Conservation (phyloP, 2,113 vertebrate genomes). For the Petroica traversi region DNA sequence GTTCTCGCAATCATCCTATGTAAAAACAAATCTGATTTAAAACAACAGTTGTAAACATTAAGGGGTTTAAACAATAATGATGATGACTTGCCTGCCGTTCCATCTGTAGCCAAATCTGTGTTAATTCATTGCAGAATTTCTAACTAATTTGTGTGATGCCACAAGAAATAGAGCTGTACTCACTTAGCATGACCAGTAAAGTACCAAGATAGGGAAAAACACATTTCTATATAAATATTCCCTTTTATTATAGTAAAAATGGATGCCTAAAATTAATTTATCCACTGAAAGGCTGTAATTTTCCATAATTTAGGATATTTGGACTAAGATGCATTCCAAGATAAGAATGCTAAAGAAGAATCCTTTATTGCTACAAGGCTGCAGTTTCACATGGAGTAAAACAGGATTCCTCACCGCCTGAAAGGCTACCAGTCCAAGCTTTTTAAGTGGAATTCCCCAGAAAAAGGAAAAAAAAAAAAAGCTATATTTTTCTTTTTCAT, state of each 20-base stretch:
- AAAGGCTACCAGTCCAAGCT: not conserved
- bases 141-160: not conserved
- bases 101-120: constrained; percentile 7
- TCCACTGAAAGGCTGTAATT: not conserved
- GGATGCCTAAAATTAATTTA: not conserved
- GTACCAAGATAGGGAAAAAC: not conserved
- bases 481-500: not conserved
- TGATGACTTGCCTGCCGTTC: not conserved
- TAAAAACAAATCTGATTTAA: not conserved
- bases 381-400: not conserved
- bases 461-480: no score
- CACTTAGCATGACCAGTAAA: not conserved
- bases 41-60: not conserved
- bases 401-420: not conserved
- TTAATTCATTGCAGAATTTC: not conserved
- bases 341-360: not conserved
- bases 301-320: not conserved
- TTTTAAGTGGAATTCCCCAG: not conserved
- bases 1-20: not conserved
- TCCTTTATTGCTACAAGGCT: not conserved
- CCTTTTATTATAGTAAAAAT: not conserved
- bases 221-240: not conserved
- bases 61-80: not conserved
- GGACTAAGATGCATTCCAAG: not conserved
- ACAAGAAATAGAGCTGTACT: not conserved